Evolutionary conservation across 2,113 vertebrate species (phyloP).

Genomic region (Thinocorus orbignyianus): DNA sequence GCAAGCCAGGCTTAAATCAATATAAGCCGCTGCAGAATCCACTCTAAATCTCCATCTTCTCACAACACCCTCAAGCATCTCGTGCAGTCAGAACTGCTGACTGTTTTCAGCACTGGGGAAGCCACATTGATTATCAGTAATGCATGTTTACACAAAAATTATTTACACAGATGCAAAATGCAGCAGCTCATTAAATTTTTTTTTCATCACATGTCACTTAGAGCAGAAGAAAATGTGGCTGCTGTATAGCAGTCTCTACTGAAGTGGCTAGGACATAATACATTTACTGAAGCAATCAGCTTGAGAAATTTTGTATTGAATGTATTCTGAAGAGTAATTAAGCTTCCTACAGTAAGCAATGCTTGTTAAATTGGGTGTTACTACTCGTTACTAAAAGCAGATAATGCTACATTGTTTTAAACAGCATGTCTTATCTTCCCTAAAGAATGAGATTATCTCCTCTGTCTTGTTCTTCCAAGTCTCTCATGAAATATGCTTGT

Average conservation of each 20-base stretch:
- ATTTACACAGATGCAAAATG: constrained; percentile 45
- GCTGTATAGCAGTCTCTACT: neutral
- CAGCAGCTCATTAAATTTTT: constrained; percentile 27
- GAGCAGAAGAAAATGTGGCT: constrained; percentile 27
- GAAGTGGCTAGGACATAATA: neutral
- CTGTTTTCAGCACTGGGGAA: neutral
- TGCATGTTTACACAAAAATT: neutral
- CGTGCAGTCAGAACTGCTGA: neutral
- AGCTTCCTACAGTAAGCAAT: constrained; percentile 26
- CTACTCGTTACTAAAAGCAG: constrained; percentile 7
- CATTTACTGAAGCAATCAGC: constrained; percentile 21
- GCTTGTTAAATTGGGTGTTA: constrained; percentile 45
- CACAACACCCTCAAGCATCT: neutral
- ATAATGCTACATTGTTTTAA: constrained; percentile 31
- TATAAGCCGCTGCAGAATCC: neutral
- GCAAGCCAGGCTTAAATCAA: neutral
- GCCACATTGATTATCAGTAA: neutral
- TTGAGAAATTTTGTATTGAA: constrained; percentile 24
- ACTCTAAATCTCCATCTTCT: neutral
- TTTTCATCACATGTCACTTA: constrained; percentile 9
- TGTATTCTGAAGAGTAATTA: constrained; percentile 55
- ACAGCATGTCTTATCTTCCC: constrained; percentile 16
- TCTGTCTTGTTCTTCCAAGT: neutral
- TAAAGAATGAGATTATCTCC: constrained; percentile 33
- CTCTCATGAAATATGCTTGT: neutral